Conservation (phyloP, 2,113 vertebrate genomes). For the Erythrocercus mccallii region DNA sequence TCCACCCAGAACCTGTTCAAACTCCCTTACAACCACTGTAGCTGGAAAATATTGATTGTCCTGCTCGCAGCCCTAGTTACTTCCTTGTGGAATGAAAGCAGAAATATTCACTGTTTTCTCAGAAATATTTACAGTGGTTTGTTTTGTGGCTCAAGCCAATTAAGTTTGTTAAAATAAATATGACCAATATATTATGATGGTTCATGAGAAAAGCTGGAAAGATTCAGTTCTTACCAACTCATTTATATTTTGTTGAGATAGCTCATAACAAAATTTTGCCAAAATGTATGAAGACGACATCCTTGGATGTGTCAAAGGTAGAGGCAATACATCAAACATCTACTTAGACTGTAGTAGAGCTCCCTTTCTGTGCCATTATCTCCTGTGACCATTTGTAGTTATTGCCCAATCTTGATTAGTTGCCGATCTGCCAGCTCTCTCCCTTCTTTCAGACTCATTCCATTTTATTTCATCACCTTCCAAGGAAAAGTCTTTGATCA, state of each 20-base stretch:
- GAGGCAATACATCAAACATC: not conserved
- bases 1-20: not conserved
- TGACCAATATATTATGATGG: not conserved
- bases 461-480: not conserved
- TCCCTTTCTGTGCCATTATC: not conserved
- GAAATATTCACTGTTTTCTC: not conserved
- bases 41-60: not conserved
- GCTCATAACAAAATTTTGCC: not conserved
- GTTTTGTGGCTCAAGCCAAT: not conserved
- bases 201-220: not conserved
- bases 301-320: not conserved
- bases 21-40: not conserved
- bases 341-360: not conserved
- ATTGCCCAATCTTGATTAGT: not conserved
- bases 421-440: not conserved
- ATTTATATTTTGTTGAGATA: not conserved
- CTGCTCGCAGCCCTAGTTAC: not conserved
- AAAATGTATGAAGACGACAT: not conserved
- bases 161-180: not conserved
- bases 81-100: not conserved
- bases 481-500: not conserved
- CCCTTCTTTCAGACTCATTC: not conserved
- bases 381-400: not conserved
- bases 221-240: not conserved
- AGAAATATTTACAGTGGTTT: not conserved